Percentiles rank a stretch among this genome's conserved stretches.
Evolutionary conservation across 1,140 invertebrate species (phyloP).

Genomic region (Lepidostoma basale): DNA sequence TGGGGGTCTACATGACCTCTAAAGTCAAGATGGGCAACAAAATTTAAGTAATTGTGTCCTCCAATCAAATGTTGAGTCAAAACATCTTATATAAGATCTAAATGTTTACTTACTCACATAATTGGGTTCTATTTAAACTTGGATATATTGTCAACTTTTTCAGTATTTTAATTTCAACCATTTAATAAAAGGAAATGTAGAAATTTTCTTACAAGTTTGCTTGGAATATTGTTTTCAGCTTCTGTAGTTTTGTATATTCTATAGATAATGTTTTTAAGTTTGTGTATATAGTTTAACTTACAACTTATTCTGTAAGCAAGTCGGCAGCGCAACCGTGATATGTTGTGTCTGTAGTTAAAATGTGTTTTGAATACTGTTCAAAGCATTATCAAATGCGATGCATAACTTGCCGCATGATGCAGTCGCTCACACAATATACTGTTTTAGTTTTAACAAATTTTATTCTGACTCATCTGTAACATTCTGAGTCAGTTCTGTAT

Average conservation of each 20-base stretch:
- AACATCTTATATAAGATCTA: background rate
- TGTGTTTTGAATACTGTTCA: too few relatives aligned
- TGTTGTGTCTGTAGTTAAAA: too few relatives aligned
- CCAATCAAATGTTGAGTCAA: background rate
- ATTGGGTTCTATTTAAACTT: background rate
- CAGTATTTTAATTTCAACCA: background rate
- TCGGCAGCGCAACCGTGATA: too few relatives aligned
- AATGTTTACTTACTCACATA: background rate
- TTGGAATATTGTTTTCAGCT: background rate
- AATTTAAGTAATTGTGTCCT: slow-evolving; percentile 36
- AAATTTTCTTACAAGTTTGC: background rate
- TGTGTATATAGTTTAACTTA: background rate
- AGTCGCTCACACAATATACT: too few relatives aligned
- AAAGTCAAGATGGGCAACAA: slow-evolving; percentile 68
- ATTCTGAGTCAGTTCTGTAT: too few relatives aligned
- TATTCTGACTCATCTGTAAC: too few relatives aligned
- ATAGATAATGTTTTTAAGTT: background rate
- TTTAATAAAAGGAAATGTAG: background rate
- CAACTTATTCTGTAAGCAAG: background rate
- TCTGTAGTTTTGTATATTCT: background rate
- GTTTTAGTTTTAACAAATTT: too few relatives aligned
- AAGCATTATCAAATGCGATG: too few relatives aligned
- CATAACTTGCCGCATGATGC: too few relatives aligned
- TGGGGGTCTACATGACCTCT: slow-evolving; percentile 90
- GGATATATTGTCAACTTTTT: background rate